These are phyloP conservation scores for Apis dorsata DNA, from an alignment of 1,140 invertebrate genomes.

Conservation along the genomic window DNA sequence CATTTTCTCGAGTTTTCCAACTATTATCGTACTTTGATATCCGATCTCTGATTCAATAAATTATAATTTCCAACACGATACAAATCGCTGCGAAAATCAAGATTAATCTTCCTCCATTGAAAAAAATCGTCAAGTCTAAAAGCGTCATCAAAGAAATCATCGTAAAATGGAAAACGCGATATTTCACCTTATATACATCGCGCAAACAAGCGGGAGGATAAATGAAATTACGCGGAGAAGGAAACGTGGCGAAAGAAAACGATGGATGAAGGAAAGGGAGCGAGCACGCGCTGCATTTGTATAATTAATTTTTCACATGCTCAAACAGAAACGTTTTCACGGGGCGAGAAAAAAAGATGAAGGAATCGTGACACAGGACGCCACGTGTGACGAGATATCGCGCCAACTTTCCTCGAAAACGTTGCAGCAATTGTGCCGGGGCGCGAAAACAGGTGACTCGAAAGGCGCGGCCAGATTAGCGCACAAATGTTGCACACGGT, in stretches of 20 bases:
- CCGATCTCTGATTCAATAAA: not conserved
- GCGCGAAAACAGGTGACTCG: not conserved
- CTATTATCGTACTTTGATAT: too few relatives aligned
- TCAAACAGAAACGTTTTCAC: constrained; percentile 8
- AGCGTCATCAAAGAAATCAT: not conserved
- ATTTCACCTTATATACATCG: not conserved
- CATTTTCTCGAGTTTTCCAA: too few relatives aligned
- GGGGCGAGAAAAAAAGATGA: constrained; percentile 1
- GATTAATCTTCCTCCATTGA: not conserved
- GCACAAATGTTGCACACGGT: constrained; percentile 3
- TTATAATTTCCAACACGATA: not conserved
- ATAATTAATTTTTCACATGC: constrained; percentile 19
- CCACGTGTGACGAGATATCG: constrained; percentile 8
- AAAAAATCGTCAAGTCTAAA: not conserved
- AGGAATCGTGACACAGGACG: not conserved
- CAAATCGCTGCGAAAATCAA: not conserved
- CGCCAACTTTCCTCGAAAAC: not conserved
- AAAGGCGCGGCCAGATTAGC: constrained; percentile 3
- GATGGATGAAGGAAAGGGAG: not conserved
- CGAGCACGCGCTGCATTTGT: not conserved
- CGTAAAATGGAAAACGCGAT: not conserved
- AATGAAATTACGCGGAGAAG: not conserved
- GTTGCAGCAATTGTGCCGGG: not conserved
- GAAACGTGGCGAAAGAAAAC: not conserved
- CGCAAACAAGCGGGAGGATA: not conserved